Conservation (phyloP, 2,113 vertebrate genomes). For the Electrona antarctica region DNA sequence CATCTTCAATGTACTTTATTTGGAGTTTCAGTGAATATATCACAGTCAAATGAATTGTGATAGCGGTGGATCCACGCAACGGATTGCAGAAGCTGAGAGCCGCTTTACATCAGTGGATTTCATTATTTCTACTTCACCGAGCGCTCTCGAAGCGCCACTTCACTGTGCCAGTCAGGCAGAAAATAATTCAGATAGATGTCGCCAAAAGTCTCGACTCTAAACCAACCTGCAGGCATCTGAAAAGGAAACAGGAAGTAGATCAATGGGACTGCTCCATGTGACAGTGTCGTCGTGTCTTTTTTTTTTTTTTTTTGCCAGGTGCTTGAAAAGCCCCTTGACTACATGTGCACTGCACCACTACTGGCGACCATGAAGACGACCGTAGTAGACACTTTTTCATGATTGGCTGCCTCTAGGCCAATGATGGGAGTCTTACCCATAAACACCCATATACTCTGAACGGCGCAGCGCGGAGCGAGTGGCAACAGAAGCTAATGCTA, state of each 20-base stretch:
- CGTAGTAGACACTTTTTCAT: too few species aligned
- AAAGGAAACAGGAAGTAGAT: conserved; percentile 38
- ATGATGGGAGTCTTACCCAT: too few species aligned
- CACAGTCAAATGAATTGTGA: conserved; percentile 14
- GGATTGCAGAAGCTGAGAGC: neutral
- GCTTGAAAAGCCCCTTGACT: too few species aligned
- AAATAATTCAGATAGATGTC: conserved; percentile 19
- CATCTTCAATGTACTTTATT: conserved; percentile 22
- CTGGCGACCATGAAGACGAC: too few species aligned
- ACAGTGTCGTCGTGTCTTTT: conserved; percentile 5
- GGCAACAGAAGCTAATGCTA: too few species aligned
- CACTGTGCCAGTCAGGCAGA: conserved; percentile 1
- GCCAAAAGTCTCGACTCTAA: conserved; percentile 16
- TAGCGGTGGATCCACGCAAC: neutral
- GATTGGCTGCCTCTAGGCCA: too few species aligned
- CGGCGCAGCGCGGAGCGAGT: too few species aligned
- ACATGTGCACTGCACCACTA: too few species aligned
- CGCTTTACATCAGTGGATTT: conserved; percentile 11
- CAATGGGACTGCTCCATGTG: conserved; percentile 30
- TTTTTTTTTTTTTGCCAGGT: conserved; percentile 15
- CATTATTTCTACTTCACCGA: neutral
- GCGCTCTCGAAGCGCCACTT: neutral
- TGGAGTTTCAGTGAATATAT: conserved; percentile 15
- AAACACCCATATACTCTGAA: too few species aligned
- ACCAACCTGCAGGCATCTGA: conserved; percentile 26